Evolutionary conservation across 92 coral and sea anemone genomes (phyloP).

Genomic region (Epizoanthus stellaris): DNA sequence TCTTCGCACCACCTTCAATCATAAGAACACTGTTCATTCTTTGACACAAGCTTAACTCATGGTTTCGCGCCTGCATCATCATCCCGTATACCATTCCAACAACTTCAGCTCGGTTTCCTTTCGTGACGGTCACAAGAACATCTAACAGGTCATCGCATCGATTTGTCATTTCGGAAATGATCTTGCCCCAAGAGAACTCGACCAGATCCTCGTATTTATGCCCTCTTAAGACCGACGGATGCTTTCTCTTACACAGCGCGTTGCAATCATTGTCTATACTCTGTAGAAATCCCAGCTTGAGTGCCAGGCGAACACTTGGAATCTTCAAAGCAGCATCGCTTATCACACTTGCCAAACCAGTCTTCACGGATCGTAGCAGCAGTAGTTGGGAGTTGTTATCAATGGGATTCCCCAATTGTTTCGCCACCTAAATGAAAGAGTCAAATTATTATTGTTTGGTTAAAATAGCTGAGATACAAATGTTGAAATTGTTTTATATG

Average conservation of each 20-base stretch:
- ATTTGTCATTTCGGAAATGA: constrained; percentile 27
- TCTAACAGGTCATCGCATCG: background rate
- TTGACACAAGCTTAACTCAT: constrained; percentile 57
- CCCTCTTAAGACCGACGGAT: constrained; percentile 18
- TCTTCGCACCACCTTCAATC: constrained; percentile 61
- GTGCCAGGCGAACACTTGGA: constrained; percentile 6
- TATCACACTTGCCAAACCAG: constrained; percentile 21
- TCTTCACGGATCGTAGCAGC: background rate
- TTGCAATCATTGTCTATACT: constrained; percentile 4
- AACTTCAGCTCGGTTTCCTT: background rate
- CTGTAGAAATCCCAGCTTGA: constrained; percentile 6
- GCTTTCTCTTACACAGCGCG: constrained; percentile 1
- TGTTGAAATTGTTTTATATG: too few species aligned
- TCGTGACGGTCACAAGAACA: constrained; percentile 16
- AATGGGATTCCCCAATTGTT: constrained; percentile 13
- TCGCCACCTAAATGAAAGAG: background rate
- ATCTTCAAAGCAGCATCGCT: background rate
- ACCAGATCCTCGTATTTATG: constrained; percentile 19
- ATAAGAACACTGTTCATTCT: constrained; percentile 50
- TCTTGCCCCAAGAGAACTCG: constrained; percentile 25
- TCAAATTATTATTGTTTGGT: too few species aligned
- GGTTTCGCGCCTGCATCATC: constrained; percentile 55
- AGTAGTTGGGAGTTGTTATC: constrained; percentile 1
- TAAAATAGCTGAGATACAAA: too few species aligned
- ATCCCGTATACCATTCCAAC: constrained; percentile 34